A percentile compares a stretch with the other conserved stretches of the same genome.
Conservation (phyloP, 2,888 invertebrate species). For the Dicycla oo region DNA sequence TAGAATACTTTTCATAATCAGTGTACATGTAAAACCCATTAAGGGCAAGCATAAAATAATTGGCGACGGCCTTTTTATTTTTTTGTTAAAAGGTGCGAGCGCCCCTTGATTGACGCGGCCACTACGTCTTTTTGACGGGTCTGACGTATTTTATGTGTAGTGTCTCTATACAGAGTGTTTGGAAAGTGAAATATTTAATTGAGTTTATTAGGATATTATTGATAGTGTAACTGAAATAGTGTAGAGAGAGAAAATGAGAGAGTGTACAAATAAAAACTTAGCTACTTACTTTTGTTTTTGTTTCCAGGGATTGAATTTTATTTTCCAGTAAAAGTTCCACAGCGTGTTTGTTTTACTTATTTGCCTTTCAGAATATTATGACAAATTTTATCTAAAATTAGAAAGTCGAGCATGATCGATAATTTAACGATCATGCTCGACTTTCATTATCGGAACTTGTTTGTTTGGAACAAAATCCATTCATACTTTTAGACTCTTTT, state of each 20-base stretch:
- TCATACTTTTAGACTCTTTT: neutral
- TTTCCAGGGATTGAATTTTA: neutral
- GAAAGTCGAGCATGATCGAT: neutral
- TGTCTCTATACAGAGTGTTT: slow-evolving; percentile 74
- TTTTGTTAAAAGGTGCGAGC: slow-evolving; percentile 79
- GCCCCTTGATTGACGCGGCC: slow-evolving; percentile 85
- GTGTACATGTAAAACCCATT: slow-evolving; percentile 87
- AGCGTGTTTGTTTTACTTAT: neutral
- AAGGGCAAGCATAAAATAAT: slow-evolving; percentile 86
- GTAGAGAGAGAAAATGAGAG: neutral
- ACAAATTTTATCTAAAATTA: too few species aligned
- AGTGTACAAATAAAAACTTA: neutral
- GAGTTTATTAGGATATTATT: neutral
- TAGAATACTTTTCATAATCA: slow-evolving; percentile 79
- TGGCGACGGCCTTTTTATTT: slow-evolving; percentile 77
- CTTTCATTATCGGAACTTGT: too few species aligned
- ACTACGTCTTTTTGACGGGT: slow-evolving; percentile 88
- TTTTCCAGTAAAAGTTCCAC: neutral
- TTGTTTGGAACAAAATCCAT: neutral
- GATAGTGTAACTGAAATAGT: too few species aligned
- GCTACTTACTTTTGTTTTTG: neutral
- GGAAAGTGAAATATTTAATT: neutral
- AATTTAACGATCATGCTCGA: too few species aligned
- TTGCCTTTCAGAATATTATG: neutral
- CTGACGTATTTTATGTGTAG: slow-evolving; percentile 82